Evolutionary conservation across 2,113 vertebrate genomes (phyloP).

Genomic region (Tupaia chinensis): DNA sequence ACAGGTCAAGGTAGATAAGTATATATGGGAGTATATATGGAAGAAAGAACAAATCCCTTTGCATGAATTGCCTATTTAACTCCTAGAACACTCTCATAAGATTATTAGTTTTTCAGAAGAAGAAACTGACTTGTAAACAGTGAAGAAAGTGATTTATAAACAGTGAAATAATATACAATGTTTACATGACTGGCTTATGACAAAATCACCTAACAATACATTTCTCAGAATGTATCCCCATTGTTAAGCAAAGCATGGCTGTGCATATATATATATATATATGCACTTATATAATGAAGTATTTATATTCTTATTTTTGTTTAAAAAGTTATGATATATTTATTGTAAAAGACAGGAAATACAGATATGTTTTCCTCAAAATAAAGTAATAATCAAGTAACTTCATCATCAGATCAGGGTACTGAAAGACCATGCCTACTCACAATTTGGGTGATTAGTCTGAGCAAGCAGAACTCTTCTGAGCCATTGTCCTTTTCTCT

Average conservation of each 20-base stretch:
- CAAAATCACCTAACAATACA: too few relatives aligned
- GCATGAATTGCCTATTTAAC: neutral
- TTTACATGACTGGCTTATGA: too few relatives aligned
- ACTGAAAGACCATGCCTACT: neutral
- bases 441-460: neutral
- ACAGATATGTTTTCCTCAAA: neutral
- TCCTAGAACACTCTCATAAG: neutral
- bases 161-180: neutral
- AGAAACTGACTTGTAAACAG: neutral
- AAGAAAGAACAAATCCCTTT: neutral
- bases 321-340: neutral
- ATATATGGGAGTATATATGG: neutral
- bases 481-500: neutral
- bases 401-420: neutral
- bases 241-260: too few relatives aligned
- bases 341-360: neutral
- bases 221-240: too few relatives aligned
- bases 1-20: neutral
- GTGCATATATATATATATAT: neutral
- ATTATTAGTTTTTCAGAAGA: neutral
- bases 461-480: neutral
- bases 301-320: neutral
- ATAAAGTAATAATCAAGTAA: neutral
- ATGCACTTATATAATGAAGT: neutral
- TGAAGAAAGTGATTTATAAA: neutral